phyloP scores from a whole-genome alignment of 2,113 vertebrate species.

The Macquaria ambigua region DNA sequence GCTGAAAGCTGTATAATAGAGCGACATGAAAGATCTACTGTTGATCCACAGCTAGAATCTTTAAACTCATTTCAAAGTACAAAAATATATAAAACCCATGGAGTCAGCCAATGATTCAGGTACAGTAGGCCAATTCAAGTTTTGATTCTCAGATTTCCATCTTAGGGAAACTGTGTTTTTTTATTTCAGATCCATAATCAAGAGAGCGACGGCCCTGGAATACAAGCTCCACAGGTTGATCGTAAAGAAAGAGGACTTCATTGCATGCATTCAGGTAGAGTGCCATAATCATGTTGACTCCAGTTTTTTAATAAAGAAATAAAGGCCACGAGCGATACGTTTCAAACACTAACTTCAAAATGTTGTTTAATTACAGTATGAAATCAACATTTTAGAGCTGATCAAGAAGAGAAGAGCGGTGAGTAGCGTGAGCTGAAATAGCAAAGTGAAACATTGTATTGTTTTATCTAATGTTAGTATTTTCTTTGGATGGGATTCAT shows the following conservation, averaged over 20 bases:
- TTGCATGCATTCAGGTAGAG: conserved; percentile 92
- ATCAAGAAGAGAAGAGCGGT: conserved; percentile 94
- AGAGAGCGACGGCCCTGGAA: conserved; percentile 92
- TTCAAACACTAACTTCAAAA: background rate
- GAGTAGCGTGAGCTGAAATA: conserved; percentile 73
- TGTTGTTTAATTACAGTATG: conserved; percentile 86
- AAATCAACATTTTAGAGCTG: conserved; percentile 94
- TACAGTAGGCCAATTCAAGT: background rate
- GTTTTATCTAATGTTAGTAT: background rate
- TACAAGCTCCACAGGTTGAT: conserved; percentile 92
- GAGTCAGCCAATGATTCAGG: background rate
- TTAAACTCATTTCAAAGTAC: no score
- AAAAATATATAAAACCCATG: no score
- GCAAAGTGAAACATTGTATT: background rate
- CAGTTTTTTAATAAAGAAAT: background rate
- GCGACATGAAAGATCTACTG: background rate
- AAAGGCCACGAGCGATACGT: background rate
- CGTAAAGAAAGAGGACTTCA: conserved; percentile 92
- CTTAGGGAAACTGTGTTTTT: background rate
- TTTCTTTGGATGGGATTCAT: background rate
- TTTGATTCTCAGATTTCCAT: background rate
- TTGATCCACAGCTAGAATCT: no score
- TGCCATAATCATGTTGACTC: background rate
- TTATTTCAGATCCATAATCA: conserved; percentile 89
- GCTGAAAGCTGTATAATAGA: background rate